phyloP scores from a whole-genome alignment of 2,113 vertebrate genomes.

The Psittacula cyanocephala region DNA sequence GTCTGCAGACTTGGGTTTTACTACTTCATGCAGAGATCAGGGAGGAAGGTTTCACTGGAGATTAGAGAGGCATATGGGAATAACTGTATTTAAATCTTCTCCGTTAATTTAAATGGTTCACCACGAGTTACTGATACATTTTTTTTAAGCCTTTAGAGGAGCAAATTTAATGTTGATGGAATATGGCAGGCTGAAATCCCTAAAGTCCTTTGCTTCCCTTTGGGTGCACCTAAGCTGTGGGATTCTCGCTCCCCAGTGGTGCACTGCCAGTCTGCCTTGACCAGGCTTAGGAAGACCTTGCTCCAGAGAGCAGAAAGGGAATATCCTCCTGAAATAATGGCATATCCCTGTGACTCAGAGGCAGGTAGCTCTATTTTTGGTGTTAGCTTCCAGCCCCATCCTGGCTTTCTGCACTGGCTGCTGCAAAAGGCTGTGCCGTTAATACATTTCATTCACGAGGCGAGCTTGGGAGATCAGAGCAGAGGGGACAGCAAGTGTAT shows the following conservation, averaged over 20 bases:
- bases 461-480: not conserved
- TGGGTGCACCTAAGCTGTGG: not conserved
- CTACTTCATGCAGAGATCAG: not conserved
- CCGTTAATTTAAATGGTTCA: not conserved
- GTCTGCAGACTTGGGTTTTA: not conserved
- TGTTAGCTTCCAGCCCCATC: not conserved
- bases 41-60: not conserved
- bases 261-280: not conserved
- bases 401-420: not conserved
- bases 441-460: not conserved
- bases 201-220: not conserved
- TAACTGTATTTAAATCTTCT: not conserved
- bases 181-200: not conserved
- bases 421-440: not conserved
- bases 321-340: not conserved
- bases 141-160: not conserved
- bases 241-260: fast-evolving
- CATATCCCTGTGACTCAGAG: not conserved
- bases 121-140: not conserved
- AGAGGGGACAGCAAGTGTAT: conserved; percentile 3
- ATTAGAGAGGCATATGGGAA: not conserved
- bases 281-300: not conserved
- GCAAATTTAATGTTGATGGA: not conserved
- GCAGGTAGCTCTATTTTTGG: not conserved
- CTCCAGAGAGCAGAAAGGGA: not conserved